phyloP scores from a whole-genome alignment of 23 tunicate genomes.

The Oikopleura albicans region DNA sequence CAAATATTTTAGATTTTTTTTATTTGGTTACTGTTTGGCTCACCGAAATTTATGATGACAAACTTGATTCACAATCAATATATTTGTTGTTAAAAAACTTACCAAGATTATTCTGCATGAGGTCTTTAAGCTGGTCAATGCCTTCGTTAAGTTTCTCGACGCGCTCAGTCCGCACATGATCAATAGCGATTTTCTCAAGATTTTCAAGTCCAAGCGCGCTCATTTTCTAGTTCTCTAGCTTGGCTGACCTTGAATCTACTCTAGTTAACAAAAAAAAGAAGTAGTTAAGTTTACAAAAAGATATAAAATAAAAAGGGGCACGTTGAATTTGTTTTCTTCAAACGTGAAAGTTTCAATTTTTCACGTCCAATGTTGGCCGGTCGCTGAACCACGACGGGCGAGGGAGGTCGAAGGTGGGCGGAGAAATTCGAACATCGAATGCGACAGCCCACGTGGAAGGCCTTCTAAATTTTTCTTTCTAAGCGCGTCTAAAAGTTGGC shows the following conservation, averaged over 20 bases:
- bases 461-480: neutral
- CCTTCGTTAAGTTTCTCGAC: neutral
- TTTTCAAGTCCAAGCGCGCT: neutral
- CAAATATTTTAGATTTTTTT: no score
- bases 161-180: neutral
- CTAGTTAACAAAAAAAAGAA: neutral
- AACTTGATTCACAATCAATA: no score
- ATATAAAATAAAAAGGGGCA: neutral
- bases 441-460: neutral
- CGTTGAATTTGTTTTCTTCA: neutral
- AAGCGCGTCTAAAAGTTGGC: no score
- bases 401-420: neutral
- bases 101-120: neutral
- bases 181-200: slow-evolving; percentile 9
- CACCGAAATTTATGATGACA: no score
- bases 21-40: no score
- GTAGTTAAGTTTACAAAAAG: no score
- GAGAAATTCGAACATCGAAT: neutral
- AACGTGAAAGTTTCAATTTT: no score
- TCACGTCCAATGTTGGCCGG: no score
- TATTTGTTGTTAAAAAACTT: neutral
- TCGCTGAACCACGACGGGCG: no score
- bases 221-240: neutral
- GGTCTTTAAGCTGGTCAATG: neutral
- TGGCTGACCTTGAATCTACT: neutral